Conservation (phyloP, 2,797 vertebrate genomes). For the Halcyon leucocephala region DNA sequence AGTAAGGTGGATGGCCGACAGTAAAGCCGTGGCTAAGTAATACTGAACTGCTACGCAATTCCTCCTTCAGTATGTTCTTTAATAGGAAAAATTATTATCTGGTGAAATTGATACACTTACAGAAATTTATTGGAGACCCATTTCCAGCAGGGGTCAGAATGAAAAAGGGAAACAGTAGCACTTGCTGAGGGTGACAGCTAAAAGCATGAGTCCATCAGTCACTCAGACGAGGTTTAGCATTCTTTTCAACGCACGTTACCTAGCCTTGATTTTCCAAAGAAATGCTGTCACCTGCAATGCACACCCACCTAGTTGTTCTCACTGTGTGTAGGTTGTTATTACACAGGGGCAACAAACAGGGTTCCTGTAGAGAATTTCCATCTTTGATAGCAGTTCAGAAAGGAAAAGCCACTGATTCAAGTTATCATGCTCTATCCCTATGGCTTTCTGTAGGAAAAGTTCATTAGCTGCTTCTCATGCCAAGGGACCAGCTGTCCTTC, state of each 20-base stretch:
- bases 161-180: neutral
- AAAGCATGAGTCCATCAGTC: neutral
- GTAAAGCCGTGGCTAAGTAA: neutral
- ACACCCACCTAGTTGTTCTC: neutral
- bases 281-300: neutral
- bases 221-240: neutral
- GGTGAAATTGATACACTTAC: neutral
- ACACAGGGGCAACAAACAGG: neutral
- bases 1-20: neutral
- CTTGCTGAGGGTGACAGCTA: neutral
- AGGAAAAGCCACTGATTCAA: neutral
- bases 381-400: neutral
- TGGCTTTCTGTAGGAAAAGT: slow-evolving; percentile 1
- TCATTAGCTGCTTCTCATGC: slow-evolving; percentile 61
- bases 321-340: neutral
- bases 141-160: slow-evolving; percentile 7
- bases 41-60: neutral
- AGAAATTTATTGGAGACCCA: neutral
- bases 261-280: slow-evolving; percentile 6
- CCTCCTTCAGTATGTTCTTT: neutral
- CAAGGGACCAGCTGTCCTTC: slow-evolving; percentile 70
- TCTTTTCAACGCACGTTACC: slow-evolving; percentile 8
- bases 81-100: neutral
- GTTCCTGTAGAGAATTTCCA: neutral
- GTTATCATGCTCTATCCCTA: neutral